phyloP scores from a whole-genome alignment of 2,888 invertebrate genomes.

The Chrysolina oricalcia region DNA sequence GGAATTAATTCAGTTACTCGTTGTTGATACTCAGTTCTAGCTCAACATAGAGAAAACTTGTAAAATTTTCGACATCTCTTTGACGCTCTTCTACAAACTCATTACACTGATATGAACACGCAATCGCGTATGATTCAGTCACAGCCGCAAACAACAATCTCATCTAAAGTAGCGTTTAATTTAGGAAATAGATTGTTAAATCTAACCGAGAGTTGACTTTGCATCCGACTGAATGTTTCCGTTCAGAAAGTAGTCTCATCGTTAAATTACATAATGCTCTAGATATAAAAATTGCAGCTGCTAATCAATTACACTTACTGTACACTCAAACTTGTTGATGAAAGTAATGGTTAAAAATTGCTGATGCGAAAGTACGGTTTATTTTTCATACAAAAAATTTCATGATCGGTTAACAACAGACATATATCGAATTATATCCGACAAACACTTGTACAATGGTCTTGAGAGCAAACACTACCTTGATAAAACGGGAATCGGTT shows the following conservation, averaged over 20 bases:
- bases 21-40: too few relatives aligned
- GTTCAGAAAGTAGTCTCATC: slow-evolving; percentile 71
- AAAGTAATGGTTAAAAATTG: too few relatives aligned
- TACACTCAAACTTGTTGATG: slow-evolving; percentile 5
- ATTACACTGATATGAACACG: slow-evolving; percentile 51
- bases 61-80: too few relatives aligned
- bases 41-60: too few relatives aligned
- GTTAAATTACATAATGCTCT: slow-evolving; percentile 72
- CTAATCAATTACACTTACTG: slow-evolving; percentile 48
- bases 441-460: too few relatives aligned
- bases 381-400: too few relatives aligned
- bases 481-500: too few relatives aligned
- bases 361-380: too few relatives aligned
- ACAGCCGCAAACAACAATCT: slow-evolving; percentile 64
- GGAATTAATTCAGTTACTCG: too few relatives aligned
- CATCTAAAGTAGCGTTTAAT: slow-evolving; percentile 69
- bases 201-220: slow-evolving; percentile 72
- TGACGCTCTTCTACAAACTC: slow-evolving; percentile 39
- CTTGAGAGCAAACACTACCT: too few relatives aligned
- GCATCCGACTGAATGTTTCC: slow-evolving; percentile 73
- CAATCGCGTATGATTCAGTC: slow-evolving; percentile 45
- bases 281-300: slow-evolving; percentile 71
- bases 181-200: slow-evolving; percentile 74
- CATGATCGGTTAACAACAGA: too few relatives aligned
- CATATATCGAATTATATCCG: too few relatives aligned